Conservation (phyloP, 2,113 vertebrate genomes). For the Empidonax traillii region DNA sequence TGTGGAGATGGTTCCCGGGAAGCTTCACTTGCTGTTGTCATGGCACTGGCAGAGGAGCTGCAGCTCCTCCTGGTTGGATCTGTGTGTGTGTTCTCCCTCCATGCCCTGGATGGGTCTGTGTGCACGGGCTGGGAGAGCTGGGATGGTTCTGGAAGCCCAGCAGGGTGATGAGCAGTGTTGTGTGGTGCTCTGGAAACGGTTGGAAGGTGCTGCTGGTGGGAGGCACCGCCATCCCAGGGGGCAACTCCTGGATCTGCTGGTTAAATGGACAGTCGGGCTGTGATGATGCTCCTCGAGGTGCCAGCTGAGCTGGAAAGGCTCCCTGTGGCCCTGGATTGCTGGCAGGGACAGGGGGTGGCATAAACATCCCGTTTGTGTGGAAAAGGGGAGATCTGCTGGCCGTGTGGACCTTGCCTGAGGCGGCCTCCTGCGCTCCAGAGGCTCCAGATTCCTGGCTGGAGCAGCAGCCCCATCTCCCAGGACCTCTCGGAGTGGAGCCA, state of each 20-base stretch:
- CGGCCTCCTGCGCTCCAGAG: background rate
- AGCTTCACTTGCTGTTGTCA: background rate
- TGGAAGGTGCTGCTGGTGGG: background rate
- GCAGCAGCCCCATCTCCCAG: background rate
- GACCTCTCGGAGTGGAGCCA: background rate
- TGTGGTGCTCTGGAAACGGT: background rate
- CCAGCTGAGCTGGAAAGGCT: background rate
- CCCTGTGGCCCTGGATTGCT: background rate
- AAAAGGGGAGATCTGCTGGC: background rate
- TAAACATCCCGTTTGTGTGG: background rate
- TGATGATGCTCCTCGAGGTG: background rate
- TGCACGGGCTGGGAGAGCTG: background rate
- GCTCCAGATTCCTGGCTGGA: background rate
- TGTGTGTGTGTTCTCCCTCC: rapidly evolving
- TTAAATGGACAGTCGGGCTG: rapidly evolving
- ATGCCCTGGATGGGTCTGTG: background rate
- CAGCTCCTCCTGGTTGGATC: background rate
- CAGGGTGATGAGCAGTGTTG: rapidly evolving
- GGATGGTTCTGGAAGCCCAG: background rate
- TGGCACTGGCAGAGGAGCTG: background rate
- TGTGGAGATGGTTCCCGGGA: background rate
- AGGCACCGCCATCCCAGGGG: background rate
- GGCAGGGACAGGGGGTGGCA: background rate
- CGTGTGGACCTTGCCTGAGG: background rate
- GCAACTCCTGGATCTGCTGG: rapidly evolving